Conservation (phyloP, 2,888 invertebrate species). For the Apamea anceps region DNA sequence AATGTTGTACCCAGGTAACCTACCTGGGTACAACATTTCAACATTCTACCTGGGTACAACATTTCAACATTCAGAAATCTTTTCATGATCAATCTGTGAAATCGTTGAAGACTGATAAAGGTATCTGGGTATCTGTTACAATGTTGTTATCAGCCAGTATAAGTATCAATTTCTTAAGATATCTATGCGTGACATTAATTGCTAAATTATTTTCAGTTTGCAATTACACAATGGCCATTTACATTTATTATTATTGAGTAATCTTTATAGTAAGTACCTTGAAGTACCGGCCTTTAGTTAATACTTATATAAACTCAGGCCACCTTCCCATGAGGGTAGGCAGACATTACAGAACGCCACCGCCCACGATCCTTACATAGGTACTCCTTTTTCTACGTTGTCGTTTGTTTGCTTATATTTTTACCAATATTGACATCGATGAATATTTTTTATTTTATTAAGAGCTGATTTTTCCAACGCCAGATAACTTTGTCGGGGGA, state of each 20-base stretch:
- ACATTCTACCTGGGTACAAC: no score
- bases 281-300: neutral
- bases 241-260: slow-evolving; percentile 1
- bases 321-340: neutral
- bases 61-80: neutral
- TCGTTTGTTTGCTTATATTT: neutral
- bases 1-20: no score
- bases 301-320: neutral
- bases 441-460: neutral
- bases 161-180: slow-evolving; percentile 54
- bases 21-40: no score
- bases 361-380: neutral
- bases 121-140: neutral
- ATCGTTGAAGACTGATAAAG: slow-evolving; percentile 33
- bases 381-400: neutral
- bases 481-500: no score
- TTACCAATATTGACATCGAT: neutral
- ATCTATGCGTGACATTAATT: slow-evolving; percentile 33
- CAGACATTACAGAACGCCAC: neutral
- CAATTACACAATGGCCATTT: slow-evolving; percentile 18
- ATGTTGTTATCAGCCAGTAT: slow-evolving; percentile 46
- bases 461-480: no score
- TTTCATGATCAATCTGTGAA: slow-evolving; percentile 19
- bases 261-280: neutral
- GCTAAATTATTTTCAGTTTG: slow-evolving; percentile 29